Evolutionary conservation across 1,140 invertebrate genomes (phyloP), one percentile per base, ranked within the genome.

Genomic region (Popillia japonica): DNA sequence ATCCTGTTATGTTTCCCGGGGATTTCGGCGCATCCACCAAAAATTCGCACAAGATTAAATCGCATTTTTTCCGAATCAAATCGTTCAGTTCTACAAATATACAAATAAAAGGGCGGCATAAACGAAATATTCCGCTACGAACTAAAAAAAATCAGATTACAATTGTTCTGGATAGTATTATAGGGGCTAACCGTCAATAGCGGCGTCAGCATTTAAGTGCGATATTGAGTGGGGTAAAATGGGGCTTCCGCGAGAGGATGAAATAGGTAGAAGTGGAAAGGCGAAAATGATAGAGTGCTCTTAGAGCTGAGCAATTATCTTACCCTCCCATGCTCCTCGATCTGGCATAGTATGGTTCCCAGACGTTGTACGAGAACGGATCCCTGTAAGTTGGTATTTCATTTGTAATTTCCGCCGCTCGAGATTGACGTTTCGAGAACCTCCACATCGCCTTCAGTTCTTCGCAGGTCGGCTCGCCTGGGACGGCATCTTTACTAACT

Each of bases 391-490:
- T 92, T 40, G 93, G 93, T 80, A 96, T 91, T 87, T 95, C 93
- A 87, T 96, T 96, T 79, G 94, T 95, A 48, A 93, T 92, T 87
- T 96, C 94, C 1, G 94, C 93, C 6, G 94, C 93, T 72, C 95
- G 90, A n/a, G 94, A 94, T 87, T 96, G 95, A 76, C 95, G 87
- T 86, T 95, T 95, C 20, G 94, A 96, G 87, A 96, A 95, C 85
- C 95, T 92, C 96, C 95, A 97, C 95, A 97, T 96, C 4, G 93
- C 94, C 73, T 95, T 92, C 40, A 97, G 89, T 86, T 96, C 93
- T 77, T 96, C 94, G 86, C 96, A 97, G 34, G 91, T 93, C 0
- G 96, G 96, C 83, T 97, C 96, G 14, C 84, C 83, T 27, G 80
- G 81, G 20, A 83, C 75, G 10, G 68, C 82, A 80, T 82, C 82